Evolutionary conservation across 2,888 invertebrate species (phyloP).

Genomic region (Gandaritis pyraliata): DNA sequence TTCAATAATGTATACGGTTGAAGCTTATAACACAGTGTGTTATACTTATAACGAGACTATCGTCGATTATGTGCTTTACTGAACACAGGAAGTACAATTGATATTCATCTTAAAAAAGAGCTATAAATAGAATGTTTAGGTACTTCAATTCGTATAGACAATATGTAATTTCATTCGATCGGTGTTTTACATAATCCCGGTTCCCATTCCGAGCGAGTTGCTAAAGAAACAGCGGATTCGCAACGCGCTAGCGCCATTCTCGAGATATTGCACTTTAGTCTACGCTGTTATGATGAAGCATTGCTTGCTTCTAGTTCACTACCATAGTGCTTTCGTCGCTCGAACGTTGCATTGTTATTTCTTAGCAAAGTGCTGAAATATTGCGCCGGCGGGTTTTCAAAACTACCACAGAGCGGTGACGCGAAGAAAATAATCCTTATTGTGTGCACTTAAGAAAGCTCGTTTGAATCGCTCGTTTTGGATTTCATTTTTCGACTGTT

Average conservation of each 20-base stretch:
- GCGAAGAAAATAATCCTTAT: conserved; percentile 45
- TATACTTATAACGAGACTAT: too few species aligned
- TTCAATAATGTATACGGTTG: not conserved
- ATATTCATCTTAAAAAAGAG: too few species aligned
- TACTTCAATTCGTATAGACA: not conserved
- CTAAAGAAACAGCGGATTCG: conserved; percentile 35
- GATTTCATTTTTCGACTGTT: conserved; percentile 57
- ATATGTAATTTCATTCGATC: conserved; percentile 2
- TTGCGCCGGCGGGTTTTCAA: conserved; percentile 64
- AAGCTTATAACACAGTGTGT: not conserved
- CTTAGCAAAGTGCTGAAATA: conserved; percentile 77
- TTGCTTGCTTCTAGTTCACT: conserved; percentile 66
- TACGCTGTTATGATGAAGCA: conserved; percentile 68
- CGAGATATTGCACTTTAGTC: conserved; percentile 42
- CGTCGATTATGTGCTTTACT: not conserved
- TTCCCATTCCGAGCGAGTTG: conserved; percentile 17
- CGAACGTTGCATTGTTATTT: conserved; percentile 77
- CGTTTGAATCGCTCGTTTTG: conserved; percentile 57
- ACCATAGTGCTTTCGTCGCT: conserved; percentile 68
- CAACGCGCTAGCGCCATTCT: conserved; percentile 42
- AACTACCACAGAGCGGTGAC: conserved; percentile 44
- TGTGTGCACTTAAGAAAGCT: conserved; percentile 49
- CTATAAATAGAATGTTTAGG: too few species aligned
- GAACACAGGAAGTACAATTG: not conserved
- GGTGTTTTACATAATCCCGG: conserved; percentile 13